Conservation (phyloP, 2,888 invertebrate genomes). For the Yponomeuta evonymella region DNA sequence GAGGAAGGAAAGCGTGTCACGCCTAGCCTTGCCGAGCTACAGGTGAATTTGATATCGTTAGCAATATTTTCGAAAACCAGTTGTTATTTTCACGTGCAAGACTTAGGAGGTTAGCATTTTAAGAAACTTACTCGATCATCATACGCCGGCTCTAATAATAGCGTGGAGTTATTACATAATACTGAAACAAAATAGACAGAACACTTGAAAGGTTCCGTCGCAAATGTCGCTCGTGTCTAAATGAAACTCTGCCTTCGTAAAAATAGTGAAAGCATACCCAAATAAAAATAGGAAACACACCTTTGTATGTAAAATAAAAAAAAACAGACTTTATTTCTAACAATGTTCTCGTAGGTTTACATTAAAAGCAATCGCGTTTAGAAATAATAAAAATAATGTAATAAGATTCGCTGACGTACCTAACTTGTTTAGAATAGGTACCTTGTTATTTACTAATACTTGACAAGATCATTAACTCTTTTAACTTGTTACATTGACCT, state of each 20-base stretch:
- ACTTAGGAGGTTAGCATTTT: background rate
- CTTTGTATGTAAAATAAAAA: constrained; percentile 6
- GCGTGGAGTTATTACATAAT: background rate
- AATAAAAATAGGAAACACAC: constrained; percentile 5
- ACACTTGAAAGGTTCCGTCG: background rate
- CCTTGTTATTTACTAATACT: background rate
- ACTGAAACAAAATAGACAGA: background rate
- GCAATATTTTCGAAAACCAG: no score
- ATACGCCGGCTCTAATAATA: background rate
- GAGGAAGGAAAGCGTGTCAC: no score
- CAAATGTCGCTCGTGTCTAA: background rate
- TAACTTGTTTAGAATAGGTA: background rate
- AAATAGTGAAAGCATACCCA: constrained; percentile 1
- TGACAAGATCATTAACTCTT: background rate
- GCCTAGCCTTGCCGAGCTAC: no score
- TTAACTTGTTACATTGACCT: background rate
- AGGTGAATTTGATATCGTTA: no score
- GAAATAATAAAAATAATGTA: constrained; percentile 8
- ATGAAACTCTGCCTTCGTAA: constrained; percentile 10
- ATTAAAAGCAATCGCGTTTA: constrained; percentile 9
- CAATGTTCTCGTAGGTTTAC: constrained; percentile 10
- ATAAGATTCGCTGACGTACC: constrained; percentile 5
- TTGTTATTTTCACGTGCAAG: no score
- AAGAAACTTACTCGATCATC: background rate
- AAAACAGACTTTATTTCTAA: background rate